These are phyloP conservation scores for Pseudopipra pipra DNA, from an alignment of 2,113 vertebrate species.

Conservation along the genomic window DNA sequence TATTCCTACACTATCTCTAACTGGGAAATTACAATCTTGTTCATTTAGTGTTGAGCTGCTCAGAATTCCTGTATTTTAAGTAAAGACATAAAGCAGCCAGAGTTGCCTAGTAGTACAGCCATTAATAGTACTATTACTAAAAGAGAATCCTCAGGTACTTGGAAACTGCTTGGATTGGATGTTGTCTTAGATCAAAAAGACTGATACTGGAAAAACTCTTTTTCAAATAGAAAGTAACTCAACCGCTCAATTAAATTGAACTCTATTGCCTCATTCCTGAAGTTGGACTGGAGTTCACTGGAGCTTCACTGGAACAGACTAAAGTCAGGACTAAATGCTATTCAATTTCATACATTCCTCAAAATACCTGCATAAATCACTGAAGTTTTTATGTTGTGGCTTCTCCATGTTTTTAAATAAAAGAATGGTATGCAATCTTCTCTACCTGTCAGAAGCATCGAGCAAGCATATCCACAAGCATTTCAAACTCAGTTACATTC, in stretches of 20 bases:
- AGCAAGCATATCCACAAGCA: neutral
- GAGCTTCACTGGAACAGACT: neutral
- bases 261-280: neutral
- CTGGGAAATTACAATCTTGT: neutral
- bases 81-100: neutral
- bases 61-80: neutral
- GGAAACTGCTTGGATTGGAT: neutral
- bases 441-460: neutral
- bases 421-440: neutral
- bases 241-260: neutral
- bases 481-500: neutral
- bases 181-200: neutral
- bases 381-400: neutral
- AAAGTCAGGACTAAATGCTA: neutral
- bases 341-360: neutral
- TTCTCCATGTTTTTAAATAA: neutral
- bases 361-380: neutral
- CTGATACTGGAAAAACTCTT: neutral
- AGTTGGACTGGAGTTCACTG: neutral
- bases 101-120: neutral
- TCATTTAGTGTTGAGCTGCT: neutral
- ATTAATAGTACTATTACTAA: neutral
- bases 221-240: neutral
- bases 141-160: neutral
- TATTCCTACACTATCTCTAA: neutral